phyloP scores from a whole-genome alignment of 1,140 invertebrate genomes.

The Drosophila sechellia region DNA sequence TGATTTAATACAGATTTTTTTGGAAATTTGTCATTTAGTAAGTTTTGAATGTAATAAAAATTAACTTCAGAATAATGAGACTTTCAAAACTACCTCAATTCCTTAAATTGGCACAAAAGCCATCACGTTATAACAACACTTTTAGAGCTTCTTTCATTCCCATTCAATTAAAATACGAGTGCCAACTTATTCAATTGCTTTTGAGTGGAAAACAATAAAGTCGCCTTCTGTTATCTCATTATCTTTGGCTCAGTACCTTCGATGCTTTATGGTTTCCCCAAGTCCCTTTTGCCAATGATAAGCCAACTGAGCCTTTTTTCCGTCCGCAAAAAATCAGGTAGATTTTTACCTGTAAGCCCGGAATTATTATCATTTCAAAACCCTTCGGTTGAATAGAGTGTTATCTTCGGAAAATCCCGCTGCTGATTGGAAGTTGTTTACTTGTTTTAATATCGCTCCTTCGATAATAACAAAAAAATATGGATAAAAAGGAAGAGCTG shows the following conservation, averaged over 20 bases:
- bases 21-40: too few species aligned
- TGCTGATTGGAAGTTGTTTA: conserved; percentile 29
- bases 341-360: conserved; percentile 20
- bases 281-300: conserved; percentile 11
- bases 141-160: background rate
- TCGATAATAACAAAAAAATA: background rate
- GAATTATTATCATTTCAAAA: conserved; percentile 32
- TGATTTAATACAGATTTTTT: too few species aligned
- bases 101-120: background rate
- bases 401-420: conserved; percentile 13
- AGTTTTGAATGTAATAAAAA: background rate
- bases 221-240: conserved; percentile 16
- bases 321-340: conserved; percentile 18
- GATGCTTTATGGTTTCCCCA: conserved; percentile 10
- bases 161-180: conserved; percentile 21
- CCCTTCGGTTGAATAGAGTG: conserved; percentile 5
- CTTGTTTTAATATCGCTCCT: background rate
- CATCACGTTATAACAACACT: background rate
- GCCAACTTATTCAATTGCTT: conserved; percentile 12
- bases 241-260: conserved; percentile 14
- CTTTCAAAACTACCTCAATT: background rate
- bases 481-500: background rate
- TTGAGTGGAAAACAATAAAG: conserved; percentile 14
- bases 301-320: background rate
- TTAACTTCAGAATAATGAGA: background rate